A percentile compares a stretch with the other conserved stretches of the same genome.
These are phyloP conservation scores for Aplysina aerophoba DNA, from an alignment of 37 sponge, comb jelly and placozoan species.

Conservation along the genomic window DNA sequence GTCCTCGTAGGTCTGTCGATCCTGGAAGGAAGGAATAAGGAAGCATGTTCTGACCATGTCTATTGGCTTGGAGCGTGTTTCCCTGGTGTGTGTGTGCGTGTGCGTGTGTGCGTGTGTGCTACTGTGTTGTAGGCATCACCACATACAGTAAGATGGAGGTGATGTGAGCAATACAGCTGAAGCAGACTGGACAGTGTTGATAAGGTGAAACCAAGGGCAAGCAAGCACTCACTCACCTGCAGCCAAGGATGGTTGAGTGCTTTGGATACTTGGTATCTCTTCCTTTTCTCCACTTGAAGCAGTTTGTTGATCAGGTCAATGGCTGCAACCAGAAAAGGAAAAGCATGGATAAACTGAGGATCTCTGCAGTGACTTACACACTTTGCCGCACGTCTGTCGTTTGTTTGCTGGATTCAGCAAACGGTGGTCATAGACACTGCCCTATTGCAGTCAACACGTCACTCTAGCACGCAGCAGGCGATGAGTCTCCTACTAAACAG, in stretches of 20 bases:
- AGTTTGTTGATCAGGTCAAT: slow-evolving; percentile 85
- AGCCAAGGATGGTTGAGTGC: slow-evolving; percentile 88
- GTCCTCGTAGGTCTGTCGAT: slow-evolving; percentile 72
- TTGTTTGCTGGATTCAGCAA: too few species aligned
- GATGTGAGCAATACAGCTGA: not conserved
- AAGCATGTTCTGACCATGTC: not conserved
- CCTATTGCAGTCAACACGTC: too few species aligned
- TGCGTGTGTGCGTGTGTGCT: not conserved
- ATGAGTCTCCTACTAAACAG: too few species aligned
- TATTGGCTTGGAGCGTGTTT: not conserved
- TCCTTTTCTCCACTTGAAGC: slow-evolving; percentile 82
- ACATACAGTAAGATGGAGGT: too few species aligned
- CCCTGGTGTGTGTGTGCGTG: not conserved
- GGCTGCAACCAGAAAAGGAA: slow-evolving; percentile 66
- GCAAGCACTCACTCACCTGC: slow-evolving; percentile 58
- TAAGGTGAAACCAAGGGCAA: not conserved
- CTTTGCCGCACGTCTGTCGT: not conserved
- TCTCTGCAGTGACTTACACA: too few species aligned
- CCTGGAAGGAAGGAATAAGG: slow-evolving; percentile 33
- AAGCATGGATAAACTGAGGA: too few species aligned
- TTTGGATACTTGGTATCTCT: slow-evolving; percentile 70
- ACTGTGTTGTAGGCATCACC: too few species aligned
- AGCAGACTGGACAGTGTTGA: not conserved
- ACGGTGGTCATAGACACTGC: too few species aligned
- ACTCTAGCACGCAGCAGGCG: too few species aligned